phyloP scores from a whole-genome alignment of 53 echinoderm and acorn worm species.

The Patiria pectinifera region DNA sequence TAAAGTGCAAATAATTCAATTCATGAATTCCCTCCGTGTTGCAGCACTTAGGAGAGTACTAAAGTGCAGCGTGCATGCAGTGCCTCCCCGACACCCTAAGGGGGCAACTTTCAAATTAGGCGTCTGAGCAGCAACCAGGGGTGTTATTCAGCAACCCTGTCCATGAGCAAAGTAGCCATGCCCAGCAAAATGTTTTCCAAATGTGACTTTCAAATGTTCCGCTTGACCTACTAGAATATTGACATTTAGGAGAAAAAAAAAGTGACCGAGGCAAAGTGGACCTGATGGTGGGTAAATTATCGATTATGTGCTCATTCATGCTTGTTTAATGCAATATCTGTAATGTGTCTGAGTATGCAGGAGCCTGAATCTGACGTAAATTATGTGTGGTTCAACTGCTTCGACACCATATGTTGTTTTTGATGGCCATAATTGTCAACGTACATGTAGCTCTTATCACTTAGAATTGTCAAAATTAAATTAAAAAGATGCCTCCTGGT shows the following conservation, averaged over 20 bases:
- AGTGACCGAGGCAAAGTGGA: neutral
- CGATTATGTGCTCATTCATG: neutral
- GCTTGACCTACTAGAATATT: constrained; percentile 36
- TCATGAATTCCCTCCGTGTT: neutral
- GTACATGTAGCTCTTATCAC: no score
- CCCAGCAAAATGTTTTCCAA: constrained; percentile 7
- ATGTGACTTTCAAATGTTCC: constrained; percentile 51
- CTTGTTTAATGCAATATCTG: neutral
- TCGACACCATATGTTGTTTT: neutral
- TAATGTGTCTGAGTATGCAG: neutral
- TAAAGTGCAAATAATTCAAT: neutral
- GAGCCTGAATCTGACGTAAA: neutral
- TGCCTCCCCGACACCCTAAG: neutral
- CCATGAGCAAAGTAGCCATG: neutral
- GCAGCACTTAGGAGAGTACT: neutral
- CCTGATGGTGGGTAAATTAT: neutral
- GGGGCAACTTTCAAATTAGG: neutral
- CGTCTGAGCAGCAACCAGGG: neutral
- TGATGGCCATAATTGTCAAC: no score
- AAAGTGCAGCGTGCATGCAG: neutral
- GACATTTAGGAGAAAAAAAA: constrained; percentile 9
- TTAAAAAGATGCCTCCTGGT: no score
- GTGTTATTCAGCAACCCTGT: neutral
- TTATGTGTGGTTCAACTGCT: neutral
- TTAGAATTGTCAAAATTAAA: no score